Evolutionary conservation across 1,140 invertebrate species (phyloP).

Genomic region (Olivierus martensii): DNA sequence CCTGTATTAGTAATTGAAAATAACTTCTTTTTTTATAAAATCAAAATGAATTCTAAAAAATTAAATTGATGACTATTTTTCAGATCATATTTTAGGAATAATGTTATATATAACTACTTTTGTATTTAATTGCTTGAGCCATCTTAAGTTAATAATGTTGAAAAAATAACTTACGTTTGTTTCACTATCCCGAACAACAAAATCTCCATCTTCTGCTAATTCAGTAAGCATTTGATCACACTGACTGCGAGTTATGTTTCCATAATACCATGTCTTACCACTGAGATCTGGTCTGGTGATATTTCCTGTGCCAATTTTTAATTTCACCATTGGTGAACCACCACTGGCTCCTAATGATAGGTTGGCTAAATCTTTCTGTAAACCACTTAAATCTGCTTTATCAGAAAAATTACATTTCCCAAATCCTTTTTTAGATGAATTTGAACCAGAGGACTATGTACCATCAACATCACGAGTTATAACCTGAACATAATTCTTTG

Average conservation of each 20-base stretch:
- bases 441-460: constrained; percentile 13
- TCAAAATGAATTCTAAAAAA: too few relatives aligned
- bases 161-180: constrained; percentile 96
- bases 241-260: constrained; percentile 81
- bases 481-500: constrained; percentile 84
- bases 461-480: constrained; percentile 21
- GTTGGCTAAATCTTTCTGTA: constrained; percentile 10
- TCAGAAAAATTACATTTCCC: too few relatives aligned
- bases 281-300: background rate
- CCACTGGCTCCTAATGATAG: constrained; percentile 5
- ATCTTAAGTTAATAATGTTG: too few relatives aligned
- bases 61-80: too few relatives aligned
- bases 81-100: too few relatives aligned
- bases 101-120: too few relatives aligned
- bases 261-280: constrained; percentile 78
- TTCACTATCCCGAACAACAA: constrained; percentile 95
- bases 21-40: too few relatives aligned
- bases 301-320: background rate
- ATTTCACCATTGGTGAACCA: constrained; percentile 9
- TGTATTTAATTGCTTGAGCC: too few relatives aligned
- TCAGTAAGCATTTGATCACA: constrained; percentile 89
- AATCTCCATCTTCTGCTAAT: constrained; percentile 92
- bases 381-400: constrained; percentile 1
- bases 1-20: too few relatives aligned
- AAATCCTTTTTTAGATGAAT: background rate